A percentile compares a stretch with the other conserved stretches of the same genome.
These are phyloP conservation scores for Polyommatus icarus DNA, from an alignment of 2,888 invertebrate genomes.

Conservation along the genomic window DNA sequence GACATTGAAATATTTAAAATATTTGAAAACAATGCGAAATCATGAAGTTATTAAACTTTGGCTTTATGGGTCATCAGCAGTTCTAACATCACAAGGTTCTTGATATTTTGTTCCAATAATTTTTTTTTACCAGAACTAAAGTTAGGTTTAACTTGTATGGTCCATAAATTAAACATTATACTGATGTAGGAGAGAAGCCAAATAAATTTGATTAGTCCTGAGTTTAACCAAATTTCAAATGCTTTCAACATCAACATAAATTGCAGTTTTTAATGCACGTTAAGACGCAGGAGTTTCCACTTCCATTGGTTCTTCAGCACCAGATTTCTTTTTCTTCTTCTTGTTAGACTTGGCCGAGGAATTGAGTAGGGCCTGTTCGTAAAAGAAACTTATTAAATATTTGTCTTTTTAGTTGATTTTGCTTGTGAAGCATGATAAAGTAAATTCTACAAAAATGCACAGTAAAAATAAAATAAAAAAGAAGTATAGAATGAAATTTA, in stretches of 20 bases:
- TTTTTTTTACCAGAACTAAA: neutral
- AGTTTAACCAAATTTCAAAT: slow-evolving; percentile 37
- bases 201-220: slow-evolving; percentile 40
- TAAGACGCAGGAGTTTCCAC: slow-evolving; percentile 76
- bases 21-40: slow-evolving; percentile 28
- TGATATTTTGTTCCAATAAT: neutral
- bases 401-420: neutral
- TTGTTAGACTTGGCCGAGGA: slow-evolving; percentile 91
- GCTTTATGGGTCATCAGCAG: neutral
- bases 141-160: slow-evolving; percentile 34
- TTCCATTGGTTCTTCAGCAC: slow-evolving; percentile 81
- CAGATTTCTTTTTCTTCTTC: slow-evolving; percentile 94
- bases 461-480: neutral
- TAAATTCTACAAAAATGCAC: neutral
- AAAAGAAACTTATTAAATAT: slow-evolving; percentile 37
- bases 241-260: slow-evolving; percentile 43
- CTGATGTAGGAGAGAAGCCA: slow-evolving; percentile 37
- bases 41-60: slow-evolving; percentile 17
- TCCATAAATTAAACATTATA: slow-evolving; percentile 34
- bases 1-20: slow-evolving; percentile 31
- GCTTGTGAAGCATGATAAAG: neutral
- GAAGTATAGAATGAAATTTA: slow-evolving; percentile 16
- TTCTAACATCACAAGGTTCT: neutral
- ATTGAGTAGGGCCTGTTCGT: slow-evolving; percentile 84
- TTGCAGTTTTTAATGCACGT: neutral